Conservation (phyloP, 2,888 invertebrate genomes). For the Dynastes hyllus region DNA sequence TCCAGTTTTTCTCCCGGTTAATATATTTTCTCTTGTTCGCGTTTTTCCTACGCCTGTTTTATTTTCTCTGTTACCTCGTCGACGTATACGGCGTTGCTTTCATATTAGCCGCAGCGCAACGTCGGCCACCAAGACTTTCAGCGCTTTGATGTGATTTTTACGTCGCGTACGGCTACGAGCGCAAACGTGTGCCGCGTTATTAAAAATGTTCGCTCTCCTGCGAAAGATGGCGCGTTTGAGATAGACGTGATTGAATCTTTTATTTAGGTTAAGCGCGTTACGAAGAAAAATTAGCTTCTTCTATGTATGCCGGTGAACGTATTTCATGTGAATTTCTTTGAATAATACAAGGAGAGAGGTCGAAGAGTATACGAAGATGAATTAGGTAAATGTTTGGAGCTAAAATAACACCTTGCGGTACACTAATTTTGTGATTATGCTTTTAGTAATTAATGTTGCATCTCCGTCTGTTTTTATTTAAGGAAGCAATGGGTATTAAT, state of each 20-base stretch:
- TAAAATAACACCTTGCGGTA: too few relatives aligned
- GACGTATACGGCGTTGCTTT: neutral
- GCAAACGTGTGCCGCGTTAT: neutral
- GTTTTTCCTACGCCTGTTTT: neutral
- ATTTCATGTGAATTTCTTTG: too few relatives aligned
- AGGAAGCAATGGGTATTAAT: too few relatives aligned
- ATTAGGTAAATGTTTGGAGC: too few relatives aligned
- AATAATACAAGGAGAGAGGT: too few relatives aligned
- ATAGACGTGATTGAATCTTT: neutral
- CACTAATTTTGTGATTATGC: too few relatives aligned
- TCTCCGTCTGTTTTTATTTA: too few relatives aligned
- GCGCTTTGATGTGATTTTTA: slow-evolving; percentile 12
- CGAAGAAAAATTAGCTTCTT: neutral
- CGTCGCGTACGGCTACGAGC: neutral
- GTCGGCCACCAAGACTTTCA: neutral
- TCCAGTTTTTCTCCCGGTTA: slow-evolving; percentile 6
- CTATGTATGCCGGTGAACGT: neutral
- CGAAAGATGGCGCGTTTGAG: neutral
- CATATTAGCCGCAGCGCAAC: neutral
- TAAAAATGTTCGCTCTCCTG: neutral
- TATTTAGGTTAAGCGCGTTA: neutral
- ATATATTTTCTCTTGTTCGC: neutral
- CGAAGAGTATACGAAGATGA: too few relatives aligned
- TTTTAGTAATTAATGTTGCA: too few relatives aligned
- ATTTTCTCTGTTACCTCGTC: neutral